Percentiles rank a stretch among this genome's conserved stretches.
phyloP scores from a whole-genome alignment of 2,888 invertebrate species.

The Calameuta filiformis region DNA sequence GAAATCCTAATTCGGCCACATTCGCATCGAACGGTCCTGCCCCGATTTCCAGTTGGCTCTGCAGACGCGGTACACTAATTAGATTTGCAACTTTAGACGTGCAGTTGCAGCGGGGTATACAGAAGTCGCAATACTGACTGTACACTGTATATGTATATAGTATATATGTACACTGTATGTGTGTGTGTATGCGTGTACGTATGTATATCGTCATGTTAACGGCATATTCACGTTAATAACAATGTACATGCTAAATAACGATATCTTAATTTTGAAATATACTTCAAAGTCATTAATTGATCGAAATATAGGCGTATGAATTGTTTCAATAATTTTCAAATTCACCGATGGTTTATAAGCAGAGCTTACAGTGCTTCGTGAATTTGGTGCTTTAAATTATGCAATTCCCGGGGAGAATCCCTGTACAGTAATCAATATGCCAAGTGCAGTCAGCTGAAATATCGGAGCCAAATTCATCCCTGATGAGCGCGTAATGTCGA shows the following conservation, averaged over 20 bases:
- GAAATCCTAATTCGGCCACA: slow-evolving; percentile 38
- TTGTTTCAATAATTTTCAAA: background rate
- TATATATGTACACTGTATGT: background rate
- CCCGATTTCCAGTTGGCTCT: background rate
- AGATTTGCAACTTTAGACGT: slow-evolving; percentile 24
- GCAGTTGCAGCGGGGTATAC: slow-evolving; percentile 25
- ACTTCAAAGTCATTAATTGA: background rate
- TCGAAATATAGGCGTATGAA: background rate
- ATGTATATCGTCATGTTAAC: background rate
- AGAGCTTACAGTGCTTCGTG: background rate
- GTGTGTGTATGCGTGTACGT: background rate
- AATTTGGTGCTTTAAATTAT: background rate
- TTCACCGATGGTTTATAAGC: background rate
- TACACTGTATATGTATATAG: slow-evolving; percentile 29
- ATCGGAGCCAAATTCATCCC: background rate
- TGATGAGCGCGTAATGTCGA: background rate
- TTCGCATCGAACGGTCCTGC: background rate
- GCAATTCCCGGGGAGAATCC: background rate
- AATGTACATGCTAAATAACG: background rate
- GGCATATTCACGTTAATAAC: background rate
- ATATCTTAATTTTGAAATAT: background rate
- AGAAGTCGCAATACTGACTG: slow-evolving; percentile 33
- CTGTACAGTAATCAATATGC: background rate
- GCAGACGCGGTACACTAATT: slow-evolving; percentile 39
- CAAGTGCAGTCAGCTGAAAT: background rate